phyloP scores from a whole-genome alignment of 2,888 invertebrate genomes.

The Cepaea hortensis region DNA sequence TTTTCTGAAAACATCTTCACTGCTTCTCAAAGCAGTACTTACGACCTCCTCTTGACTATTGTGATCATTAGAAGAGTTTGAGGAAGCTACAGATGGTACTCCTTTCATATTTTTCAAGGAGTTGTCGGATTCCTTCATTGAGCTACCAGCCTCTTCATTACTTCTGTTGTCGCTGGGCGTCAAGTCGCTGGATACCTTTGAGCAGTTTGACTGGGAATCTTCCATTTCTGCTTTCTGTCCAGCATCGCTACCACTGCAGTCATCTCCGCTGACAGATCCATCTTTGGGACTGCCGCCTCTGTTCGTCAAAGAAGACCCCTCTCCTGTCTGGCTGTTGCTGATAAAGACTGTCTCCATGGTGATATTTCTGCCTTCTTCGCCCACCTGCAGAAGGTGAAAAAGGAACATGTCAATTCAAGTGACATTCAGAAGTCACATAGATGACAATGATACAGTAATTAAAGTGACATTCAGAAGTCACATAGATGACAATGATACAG shows the following conservation, averaged over 20 bases:
- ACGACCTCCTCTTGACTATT: slow-evolving; percentile 25
- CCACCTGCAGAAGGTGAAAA: not conserved
- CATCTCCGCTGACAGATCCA: slow-evolving; percentile 48
- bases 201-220: slow-evolving; percentile 49
- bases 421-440: no score
- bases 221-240: slow-evolving; percentile 46
- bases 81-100: slow-evolving; percentile 31
- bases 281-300: slow-evolving; percentile 43
- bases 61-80: slow-evolving; percentile 43
- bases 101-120: slow-evolving; percentile 39
- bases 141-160: slow-evolving; percentile 73
- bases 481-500: no score
- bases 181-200: slow-evolving; percentile 71
- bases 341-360: slow-evolving; percentile 43
- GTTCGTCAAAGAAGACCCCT: slow-evolving; percentile 12
- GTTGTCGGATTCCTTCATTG: slow-evolving; percentile 68
- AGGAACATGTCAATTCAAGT: not conserved
- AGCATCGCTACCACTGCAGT: slow-evolving; percentile 43
- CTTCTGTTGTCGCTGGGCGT: slow-evolving; percentile 68
- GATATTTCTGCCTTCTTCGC: not conserved
- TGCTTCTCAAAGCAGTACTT: slow-evolving; percentile 1
- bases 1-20: slow-evolving; percentile 43
- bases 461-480: no score
- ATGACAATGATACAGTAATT: no score
- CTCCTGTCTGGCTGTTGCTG: slow-evolving; percentile 11